Conservation (phyloP, 2,888 invertebrate genomes). For the Lamellibrachia columna region DNA sequence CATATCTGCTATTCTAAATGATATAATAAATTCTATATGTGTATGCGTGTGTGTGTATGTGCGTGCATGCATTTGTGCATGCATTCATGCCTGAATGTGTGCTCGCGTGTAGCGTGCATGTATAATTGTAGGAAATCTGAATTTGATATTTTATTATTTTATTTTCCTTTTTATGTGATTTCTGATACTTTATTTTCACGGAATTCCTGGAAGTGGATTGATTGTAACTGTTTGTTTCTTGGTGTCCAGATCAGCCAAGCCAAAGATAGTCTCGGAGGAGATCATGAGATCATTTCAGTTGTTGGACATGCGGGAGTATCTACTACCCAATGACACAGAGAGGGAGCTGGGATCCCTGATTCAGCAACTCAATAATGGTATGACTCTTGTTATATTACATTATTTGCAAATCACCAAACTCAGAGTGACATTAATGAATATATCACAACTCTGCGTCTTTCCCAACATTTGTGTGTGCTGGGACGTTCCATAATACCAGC, state of each 20-base stretch:
- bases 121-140: no score
- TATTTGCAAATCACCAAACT: not conserved
- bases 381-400: not conserved
- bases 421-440: not conserved
- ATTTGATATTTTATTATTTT: no score
- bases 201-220: not conserved
- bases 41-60: not conserved
- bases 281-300: not conserved
- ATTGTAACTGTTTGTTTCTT: not conserved
- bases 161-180: no score
- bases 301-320: constrained; percentile 18
- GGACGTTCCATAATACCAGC: no score
- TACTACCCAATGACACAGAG: constrained; percentile 26
- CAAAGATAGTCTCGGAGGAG: not conserved
- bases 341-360: not conserved
- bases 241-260: not conserved
- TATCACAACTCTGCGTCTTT: no score
- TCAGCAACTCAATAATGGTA: not conserved
- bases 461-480: no score
- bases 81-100: not conserved
- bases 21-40: not conserved
- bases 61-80: not conserved
- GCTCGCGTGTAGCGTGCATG: not conserved
- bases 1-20: not conserved
- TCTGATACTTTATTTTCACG: not conserved